Conservation (phyloP, 2,113 vertebrate genomes). For the Sceloporus undulatus region DNA sequence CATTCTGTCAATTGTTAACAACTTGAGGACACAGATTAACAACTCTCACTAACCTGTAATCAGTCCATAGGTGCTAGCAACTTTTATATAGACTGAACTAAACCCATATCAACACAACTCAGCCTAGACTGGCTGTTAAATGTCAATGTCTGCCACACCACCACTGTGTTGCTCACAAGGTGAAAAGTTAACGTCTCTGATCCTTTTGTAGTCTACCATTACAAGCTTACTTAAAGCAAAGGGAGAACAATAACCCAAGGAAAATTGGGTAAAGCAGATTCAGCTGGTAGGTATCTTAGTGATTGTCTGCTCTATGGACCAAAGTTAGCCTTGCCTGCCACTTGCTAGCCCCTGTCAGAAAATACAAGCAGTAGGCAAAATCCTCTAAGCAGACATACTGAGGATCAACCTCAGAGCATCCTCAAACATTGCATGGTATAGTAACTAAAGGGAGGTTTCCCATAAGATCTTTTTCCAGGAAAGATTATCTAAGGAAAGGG, state of each 20-base stretch:
- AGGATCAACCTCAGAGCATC: background rate
- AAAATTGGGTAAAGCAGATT: too few relatives aligned
- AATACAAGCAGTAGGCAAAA: background rate
- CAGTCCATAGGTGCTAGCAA: background rate
- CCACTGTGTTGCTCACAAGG: background rate
- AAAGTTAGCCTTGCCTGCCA: too few relatives aligned
- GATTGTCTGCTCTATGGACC: too few relatives aligned
- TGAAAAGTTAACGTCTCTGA: background rate
- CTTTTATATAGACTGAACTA: background rate
- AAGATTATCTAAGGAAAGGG: background rate
- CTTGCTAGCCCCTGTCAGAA: background rate
- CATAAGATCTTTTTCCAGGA: background rate
- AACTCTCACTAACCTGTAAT: constrained; percentile 20
- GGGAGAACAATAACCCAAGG: background rate
- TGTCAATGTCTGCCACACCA: background rate
- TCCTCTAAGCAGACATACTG: background rate
- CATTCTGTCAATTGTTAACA: constrained; percentile 40
- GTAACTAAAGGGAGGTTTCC: background rate
- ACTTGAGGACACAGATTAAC: constrained; percentile 17
- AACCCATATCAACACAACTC: background rate
- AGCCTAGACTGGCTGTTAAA: background rate
- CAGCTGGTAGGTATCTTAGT: too few relatives aligned
- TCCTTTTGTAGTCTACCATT: background rate
- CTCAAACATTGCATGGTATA: too few relatives aligned
- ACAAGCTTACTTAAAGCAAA: background rate